Evolutionary conservation across 2,113 vertebrate genomes (phyloP), one percentile per base, ranked within the genome.

Genomic region (Atractosteus spatula): DNA sequence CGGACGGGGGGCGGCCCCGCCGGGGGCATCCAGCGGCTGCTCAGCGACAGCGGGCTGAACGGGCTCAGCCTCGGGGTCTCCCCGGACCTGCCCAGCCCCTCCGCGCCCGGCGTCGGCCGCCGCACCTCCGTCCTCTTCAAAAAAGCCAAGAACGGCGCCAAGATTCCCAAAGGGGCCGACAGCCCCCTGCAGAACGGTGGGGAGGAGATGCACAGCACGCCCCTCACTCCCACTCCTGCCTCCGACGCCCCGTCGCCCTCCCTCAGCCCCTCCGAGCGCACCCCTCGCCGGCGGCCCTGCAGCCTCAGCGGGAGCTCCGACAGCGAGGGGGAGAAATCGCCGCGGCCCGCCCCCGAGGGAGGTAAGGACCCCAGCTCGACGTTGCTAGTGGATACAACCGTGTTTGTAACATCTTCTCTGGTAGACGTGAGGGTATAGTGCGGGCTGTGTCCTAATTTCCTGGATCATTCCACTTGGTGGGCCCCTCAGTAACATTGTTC

Each of bases 61-160:
- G 92, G 94, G 12, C 76, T 94, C 54, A 82, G 90, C 51, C 83
- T 93, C 44, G 75, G 81, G 0, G 71, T 81, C 54, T 70, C 86
- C 0, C 80, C 84, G 55, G 77, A 77, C 0, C 80, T 78, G 12
- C 57, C 45, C 65, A 81, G 68, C 75, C 79, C 73, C 29, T 74
- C 82, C 1, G 83, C 90, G 4, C 84, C 85, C 2, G 93, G 93
- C 0, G 96, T 96, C 61, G 96, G 97, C 43, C 90, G 95, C 63
- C 87, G 96, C 62, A 97, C 96, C 0, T 95, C 96, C 3, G 88
- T 98, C 54, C 92, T 97, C 17, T 97, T 98, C 80, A 96, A 90
- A 85, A 99, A 98, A 82, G 95, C 95, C 29, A 97, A 95, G 85
- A 98, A 98, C 0, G 96, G 95, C 62, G 88, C 91, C 12, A 95